Evolutionary conservation across 2,888 invertebrate genomes (phyloP).

Genomic region (Idaea straminata): DNA sequence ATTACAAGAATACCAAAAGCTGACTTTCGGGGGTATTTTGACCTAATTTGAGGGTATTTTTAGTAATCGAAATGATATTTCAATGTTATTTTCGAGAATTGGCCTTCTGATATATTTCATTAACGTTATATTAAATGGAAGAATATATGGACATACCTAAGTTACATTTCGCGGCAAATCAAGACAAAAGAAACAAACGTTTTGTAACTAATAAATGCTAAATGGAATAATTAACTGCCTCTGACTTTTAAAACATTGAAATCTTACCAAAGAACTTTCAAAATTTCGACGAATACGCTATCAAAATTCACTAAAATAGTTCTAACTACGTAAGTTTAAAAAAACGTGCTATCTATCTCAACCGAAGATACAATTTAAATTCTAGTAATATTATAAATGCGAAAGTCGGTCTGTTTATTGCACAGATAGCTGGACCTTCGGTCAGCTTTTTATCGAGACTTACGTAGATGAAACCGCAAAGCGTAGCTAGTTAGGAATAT

Average conservation of each 20-base stretch:
- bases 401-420: neutral
- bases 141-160: neutral
- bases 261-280: neutral
- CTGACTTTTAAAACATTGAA: neutral
- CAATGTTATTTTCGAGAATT: neutral
- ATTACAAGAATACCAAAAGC: too few relatives aligned
- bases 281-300: conserved; percentile 12
- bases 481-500: neutral
- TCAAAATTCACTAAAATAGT: conserved; percentile 10
- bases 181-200: neutral
- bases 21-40: too few relatives aligned
- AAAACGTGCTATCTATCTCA: conserved; percentile 23
- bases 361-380: conserved; percentile 15
- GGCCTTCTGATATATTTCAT: too few relatives aligned
- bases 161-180: neutral
- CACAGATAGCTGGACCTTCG: neutral
- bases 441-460: neutral
- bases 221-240: conserved; percentile 11
- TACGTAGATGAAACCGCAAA: neutral
- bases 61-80: neutral
- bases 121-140: neutral
- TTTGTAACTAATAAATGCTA: conserved; percentile 13
- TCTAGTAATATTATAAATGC: neutral
- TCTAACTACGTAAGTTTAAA: conserved; percentile 16
- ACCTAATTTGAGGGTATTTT: too few relatives aligned